Conservation (phyloP, 2,113 vertebrate genomes). For the Machaerirhynchus nigripectus region DNA sequence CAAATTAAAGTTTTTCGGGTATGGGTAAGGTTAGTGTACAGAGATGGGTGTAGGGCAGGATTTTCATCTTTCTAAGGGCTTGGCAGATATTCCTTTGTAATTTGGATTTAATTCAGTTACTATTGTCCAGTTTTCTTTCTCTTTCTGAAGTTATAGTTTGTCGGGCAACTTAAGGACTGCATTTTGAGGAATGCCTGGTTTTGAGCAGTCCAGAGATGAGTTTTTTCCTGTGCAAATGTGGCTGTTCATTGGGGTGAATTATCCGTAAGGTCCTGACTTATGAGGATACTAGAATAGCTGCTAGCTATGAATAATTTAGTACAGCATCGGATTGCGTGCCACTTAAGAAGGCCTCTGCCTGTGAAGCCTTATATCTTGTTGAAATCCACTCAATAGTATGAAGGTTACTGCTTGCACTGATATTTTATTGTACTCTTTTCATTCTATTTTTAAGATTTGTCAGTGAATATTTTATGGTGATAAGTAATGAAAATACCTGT, state of each 20-base stretch:
- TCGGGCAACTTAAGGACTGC: background rate
- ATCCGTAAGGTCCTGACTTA: constrained; percentile 22
- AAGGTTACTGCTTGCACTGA: background rate
- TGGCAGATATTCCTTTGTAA: background rate
- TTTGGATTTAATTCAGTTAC: background rate
- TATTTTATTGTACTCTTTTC: background rate
- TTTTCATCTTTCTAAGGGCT: background rate
- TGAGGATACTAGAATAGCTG: constrained; percentile 10
- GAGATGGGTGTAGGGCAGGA: background rate
- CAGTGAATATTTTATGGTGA: background rate
- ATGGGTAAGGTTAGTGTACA: background rate
- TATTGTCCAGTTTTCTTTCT: background rate
- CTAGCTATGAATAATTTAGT: constrained; percentile 66
- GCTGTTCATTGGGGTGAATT: constrained; percentile 3
- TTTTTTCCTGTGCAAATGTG: background rate
- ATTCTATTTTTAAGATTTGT: background rate
- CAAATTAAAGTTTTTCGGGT: background rate
- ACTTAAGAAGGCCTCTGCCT: constrained; percentile 10
- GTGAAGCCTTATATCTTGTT: background rate
- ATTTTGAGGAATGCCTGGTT: background rate
- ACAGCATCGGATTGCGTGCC: background rate
- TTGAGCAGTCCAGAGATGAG: background rate
- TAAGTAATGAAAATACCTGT: background rate
- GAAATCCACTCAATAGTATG: background rate
- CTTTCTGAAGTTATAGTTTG: background rate